These are phyloP conservation scores for Gryllus bimaculatus DNA, from an alignment of 1,140 invertebrate genomes.

Conservation along the genomic window DNA sequence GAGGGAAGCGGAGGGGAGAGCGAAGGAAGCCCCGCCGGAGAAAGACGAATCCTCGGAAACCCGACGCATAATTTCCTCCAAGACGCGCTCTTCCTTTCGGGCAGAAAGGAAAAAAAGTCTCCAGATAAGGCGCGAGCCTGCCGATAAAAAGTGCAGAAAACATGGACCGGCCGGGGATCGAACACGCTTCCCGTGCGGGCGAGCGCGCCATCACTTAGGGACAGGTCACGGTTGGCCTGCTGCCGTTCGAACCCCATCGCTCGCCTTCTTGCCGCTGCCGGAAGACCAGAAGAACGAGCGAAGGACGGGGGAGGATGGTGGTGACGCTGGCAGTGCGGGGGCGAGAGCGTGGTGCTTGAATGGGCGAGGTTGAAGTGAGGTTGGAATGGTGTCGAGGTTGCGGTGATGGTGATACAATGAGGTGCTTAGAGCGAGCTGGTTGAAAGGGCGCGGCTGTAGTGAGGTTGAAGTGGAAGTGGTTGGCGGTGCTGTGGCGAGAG, in stretches of 20 bases:
- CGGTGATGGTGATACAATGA: no score
- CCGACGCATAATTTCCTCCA: neutral
- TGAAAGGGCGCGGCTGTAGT: no score
- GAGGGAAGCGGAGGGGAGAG: neutral
- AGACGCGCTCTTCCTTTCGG: neutral
- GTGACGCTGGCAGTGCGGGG: no score
- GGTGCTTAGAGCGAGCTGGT: no score
- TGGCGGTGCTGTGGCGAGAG: no score
- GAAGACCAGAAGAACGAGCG: no score
- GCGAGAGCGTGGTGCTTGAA: no score
- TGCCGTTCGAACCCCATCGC: neutral
- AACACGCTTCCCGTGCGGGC: neutral
- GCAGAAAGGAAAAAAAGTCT: neutral
- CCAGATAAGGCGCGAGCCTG: neutral
- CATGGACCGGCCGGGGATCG: neutral
- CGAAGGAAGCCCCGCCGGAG: neutral
- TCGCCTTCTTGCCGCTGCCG: neutral
- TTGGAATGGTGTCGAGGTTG: no score
- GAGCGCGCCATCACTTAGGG: neutral
- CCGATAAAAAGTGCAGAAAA: constrained; percentile 4
- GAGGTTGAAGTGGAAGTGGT: no score
- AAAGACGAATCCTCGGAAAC: neutral
- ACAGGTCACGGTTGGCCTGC: neutral
- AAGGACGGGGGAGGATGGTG: no score
- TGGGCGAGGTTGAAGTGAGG: no score